A percentile compares a stretch with the other conserved stretches of the same genome.
Conservation (phyloP, 2,797 vertebrate genomes). For the Manis javanica region DNA sequence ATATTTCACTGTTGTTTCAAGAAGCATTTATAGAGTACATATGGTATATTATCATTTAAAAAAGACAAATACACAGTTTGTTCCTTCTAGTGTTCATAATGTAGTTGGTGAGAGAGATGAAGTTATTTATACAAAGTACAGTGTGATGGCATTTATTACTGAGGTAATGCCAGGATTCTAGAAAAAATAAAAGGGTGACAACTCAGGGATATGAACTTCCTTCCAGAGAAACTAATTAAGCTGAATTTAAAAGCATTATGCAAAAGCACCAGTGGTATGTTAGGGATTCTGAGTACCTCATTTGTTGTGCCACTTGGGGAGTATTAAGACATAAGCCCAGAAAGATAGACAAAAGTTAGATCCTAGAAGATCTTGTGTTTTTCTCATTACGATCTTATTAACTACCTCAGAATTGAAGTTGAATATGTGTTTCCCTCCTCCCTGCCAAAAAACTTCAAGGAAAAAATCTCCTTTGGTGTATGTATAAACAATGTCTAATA, state of each 20-base stretch:
- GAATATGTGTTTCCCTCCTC: background rate
- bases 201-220: background rate
- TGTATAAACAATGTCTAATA: background rate
- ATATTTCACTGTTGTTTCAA: conserved; percentile 34
- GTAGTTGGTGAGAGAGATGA: background rate
- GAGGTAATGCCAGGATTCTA: background rate
- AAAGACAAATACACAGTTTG: background rate
- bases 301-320: background rate
- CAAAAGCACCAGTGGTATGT: background rate
- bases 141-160: background rate
- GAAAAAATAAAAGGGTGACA: background rate
- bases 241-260: background rate
- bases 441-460: background rate
- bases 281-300: background rate
- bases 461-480: background rate
- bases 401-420: conserved; percentile 58
- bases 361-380: background rate
- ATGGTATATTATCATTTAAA: background rate
- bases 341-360: background rate
- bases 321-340: background rate
- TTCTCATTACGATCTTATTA: background rate
- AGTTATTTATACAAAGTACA: background rate
- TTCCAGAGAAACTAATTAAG: background rate
- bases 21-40: conserved; percentile 35
- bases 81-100: background rate